These are phyloP conservation scores for Aspidapion aeneum DNA, from an alignment of 2,888 invertebrate species.

Conservation along the genomic window DNA sequence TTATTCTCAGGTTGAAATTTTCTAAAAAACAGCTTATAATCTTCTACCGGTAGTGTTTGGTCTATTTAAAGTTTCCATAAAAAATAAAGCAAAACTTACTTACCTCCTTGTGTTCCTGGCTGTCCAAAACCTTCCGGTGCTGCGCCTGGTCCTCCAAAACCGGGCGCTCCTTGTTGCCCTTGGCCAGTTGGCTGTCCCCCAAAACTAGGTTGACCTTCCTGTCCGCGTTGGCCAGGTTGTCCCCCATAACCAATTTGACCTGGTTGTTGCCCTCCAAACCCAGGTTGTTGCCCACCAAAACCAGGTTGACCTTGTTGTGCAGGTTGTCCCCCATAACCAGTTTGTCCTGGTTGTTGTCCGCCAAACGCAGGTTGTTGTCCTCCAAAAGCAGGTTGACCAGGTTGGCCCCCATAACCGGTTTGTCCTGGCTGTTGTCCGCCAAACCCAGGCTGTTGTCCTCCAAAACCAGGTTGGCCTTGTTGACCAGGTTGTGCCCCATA, in stretches of 20 bases:
- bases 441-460: too few species aligned
- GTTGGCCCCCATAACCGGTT: neutral
- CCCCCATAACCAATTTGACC: neutral
- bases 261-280: neutral
- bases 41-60: too few species aligned
- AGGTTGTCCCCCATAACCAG: neutral
- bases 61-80: too few species aligned
- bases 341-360: neutral
- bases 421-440: neutral
- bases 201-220: neutral
- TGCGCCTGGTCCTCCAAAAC: neutral
- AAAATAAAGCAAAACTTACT: neutral
- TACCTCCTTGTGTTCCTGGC: neutral
- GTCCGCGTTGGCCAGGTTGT: slow-evolving; percentile 3
- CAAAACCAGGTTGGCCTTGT: too few species aligned
- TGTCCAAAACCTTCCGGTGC: neutral
- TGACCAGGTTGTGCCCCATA: slow-evolving; percentile 1
- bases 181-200: neutral
- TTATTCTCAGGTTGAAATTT: too few species aligned
- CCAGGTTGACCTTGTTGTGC: too few species aligned
- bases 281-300: too few species aligned
- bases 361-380: neutral
- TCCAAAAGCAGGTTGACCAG: neutral
- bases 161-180: neutral
- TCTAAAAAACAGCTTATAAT: too few species aligned